These are phyloP conservation scores for Pomacea maculata DNA, from an alignment of 1,140 invertebrate genomes.

Conservation along the genomic window DNA sequence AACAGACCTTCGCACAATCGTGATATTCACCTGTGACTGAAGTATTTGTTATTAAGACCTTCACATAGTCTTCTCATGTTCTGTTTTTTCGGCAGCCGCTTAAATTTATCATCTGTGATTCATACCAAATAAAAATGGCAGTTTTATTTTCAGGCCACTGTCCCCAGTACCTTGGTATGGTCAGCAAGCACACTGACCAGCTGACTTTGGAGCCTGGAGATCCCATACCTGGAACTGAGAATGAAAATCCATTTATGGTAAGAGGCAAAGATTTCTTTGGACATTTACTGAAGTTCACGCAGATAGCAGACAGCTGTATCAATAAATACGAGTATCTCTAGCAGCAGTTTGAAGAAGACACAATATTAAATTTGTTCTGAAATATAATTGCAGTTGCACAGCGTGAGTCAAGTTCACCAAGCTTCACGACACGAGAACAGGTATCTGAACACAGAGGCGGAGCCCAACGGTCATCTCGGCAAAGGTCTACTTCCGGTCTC, in stretches of 20 bases:
- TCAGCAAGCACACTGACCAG: constrained; percentile 46
- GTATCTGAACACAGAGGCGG: constrained; percentile 43
- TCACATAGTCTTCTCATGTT: too few relatives aligned
- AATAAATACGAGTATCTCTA: too few relatives aligned
- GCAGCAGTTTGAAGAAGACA: not conserved
- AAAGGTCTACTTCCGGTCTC: constrained; percentile 19
- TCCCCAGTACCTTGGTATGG: constrained; percentile 59
- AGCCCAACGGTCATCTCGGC: constrained; percentile 22
- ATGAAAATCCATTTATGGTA: not conserved
- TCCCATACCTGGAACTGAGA: constrained; percentile 18
- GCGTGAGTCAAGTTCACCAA: constrained; percentile 13
- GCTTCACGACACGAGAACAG: constrained; percentile 38
- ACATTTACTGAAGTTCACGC: too few relatives aligned
- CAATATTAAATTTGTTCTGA: not conserved
- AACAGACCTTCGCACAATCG: too few relatives aligned
- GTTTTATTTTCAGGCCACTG: constrained; percentile 48
- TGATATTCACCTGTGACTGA: too few relatives aligned
- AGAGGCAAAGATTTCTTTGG: too few relatives aligned
- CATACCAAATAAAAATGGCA: too few relatives aligned
- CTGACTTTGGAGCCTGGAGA: constrained; percentile 22
- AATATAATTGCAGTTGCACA: constrained; percentile 25
- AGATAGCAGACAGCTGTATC: too few relatives aligned
- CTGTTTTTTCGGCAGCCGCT: too few relatives aligned
- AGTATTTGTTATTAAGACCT: too few relatives aligned
- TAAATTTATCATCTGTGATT: too few relatives aligned